Conservation (phyloP, 2,113 vertebrate genomes). For the Semicossyphus pulcher region DNA sequence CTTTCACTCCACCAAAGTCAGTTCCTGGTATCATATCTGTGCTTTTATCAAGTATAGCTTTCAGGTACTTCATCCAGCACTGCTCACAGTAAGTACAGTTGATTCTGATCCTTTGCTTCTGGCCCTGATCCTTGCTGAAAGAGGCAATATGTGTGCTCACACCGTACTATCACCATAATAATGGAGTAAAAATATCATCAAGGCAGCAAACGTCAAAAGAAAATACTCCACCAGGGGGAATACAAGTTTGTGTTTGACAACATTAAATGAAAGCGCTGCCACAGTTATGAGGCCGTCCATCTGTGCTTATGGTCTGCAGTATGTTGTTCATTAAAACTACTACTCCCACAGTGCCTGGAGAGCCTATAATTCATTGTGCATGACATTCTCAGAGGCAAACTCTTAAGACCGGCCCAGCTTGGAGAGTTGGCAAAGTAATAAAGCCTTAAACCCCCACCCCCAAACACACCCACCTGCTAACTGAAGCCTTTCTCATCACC, state of each 20-base stretch:
- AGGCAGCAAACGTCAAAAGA: not conserved
- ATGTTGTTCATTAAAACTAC: slow-evolving; percentile 28
- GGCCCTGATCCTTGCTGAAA: no score
- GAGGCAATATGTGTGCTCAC: no score
- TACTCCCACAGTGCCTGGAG: not conserved
- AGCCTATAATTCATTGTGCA: not conserved
- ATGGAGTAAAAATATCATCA: not conserved
- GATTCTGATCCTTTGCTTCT: no score
- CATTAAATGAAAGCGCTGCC: slow-evolving; percentile 7
- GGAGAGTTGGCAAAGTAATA: slow-evolving; percentile 6
- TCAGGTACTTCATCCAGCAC: no score
- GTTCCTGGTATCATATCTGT: no score
- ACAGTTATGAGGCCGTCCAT: slow-evolving; percentile 27
- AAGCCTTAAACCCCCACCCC: not conserved
- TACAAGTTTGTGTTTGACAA: slow-evolving; percentile 8
- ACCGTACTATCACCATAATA: not conserved
- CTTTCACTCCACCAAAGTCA: no score
- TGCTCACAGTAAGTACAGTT: no score
- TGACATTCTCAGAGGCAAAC: slow-evolving; percentile 10
- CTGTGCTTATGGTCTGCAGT: slow-evolving; percentile 42
- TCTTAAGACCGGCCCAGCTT: slow-evolving; percentile 5
- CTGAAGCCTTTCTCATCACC: not conserved
- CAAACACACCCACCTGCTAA: slow-evolving; percentile 32
- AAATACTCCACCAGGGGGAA: slow-evolving; percentile 1
- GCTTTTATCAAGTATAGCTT: no score